A percentile compares a stretch with the other conserved stretches of the same genome.
Evolutionary conservation across 2,797 vertebrate genomes (phyloP).

Genomic region (Poecile montanus): DNA sequence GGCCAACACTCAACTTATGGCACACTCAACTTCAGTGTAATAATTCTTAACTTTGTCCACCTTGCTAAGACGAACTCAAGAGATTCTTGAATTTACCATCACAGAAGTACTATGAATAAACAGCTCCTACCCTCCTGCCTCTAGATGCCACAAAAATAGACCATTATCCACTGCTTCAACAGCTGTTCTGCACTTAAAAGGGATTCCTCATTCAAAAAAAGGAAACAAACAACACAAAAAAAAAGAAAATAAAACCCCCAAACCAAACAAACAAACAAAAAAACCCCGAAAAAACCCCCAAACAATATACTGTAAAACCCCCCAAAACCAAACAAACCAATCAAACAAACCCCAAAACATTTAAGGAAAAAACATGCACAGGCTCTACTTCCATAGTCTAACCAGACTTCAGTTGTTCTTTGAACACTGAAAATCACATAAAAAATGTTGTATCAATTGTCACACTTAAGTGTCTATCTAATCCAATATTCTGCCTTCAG

Average conservation of each 20-base stretch:
- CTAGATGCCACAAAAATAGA: neutral
- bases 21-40: neutral
- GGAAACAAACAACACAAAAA: neutral
- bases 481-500: neutral
- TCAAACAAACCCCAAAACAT: neutral
- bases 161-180: neutral
- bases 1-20: neutral
- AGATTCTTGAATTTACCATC: neutral
- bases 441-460: neutral
- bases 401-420: neutral
- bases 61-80: neutral
- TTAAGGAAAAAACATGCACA: neutral
- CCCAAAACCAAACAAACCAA: accelerated
- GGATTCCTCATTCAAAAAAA: neutral
- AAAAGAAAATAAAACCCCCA: too few relatives aligned
- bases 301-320: neutral
- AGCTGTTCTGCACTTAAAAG: neutral
- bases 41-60: neutral
- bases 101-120: neutral
- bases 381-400: neutral
- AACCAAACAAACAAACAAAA: neutral
- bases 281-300: accelerated
- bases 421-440: neutral
- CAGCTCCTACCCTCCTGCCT: neutral
- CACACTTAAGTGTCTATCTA: neutral